A percentile compares a stretch with the other conserved stretches of the same genome.
Conservation (phyloP, 2,797 vertebrate genomes). For the Moxostoma hubbsi region DNA sequence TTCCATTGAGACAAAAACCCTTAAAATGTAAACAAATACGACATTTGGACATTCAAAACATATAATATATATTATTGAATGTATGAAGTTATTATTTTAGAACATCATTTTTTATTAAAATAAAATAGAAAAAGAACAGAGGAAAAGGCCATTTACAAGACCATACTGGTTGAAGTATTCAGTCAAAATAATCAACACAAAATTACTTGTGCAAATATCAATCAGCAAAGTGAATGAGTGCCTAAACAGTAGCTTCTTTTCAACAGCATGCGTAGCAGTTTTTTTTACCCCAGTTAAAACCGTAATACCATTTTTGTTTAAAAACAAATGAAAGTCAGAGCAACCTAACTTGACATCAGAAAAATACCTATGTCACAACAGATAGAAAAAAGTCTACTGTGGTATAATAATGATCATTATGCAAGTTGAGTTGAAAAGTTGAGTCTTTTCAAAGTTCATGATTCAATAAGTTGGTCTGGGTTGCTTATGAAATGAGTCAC, state of each 20-base stretch:
- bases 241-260: slow-evolving; percentile 41
- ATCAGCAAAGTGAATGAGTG: slow-evolving; percentile 58
- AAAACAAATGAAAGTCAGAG: neutral
- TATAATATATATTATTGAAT: too few species aligned
- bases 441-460: neutral
- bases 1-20: too few species aligned
- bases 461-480: neutral
- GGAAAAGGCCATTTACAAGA: neutral
- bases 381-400: neutral
- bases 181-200: slow-evolving; percentile 11
- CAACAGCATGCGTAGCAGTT: neutral
- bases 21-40: too few species aligned
- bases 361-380: neutral
- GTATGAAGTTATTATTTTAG: neutral
- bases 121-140: neutral
- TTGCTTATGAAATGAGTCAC: neutral
- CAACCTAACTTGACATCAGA: neutral
- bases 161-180: neutral
- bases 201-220: slow-evolving; percentile 50
- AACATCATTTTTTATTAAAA: neutral
- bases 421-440: neutral
- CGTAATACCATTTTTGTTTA: neutral
- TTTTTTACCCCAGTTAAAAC: neutral
- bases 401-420: neutral
- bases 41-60: too few species aligned